Conservation (phyloP, 2,888 invertebrate species). For the Trypoxylon attenuatum region DNA sequence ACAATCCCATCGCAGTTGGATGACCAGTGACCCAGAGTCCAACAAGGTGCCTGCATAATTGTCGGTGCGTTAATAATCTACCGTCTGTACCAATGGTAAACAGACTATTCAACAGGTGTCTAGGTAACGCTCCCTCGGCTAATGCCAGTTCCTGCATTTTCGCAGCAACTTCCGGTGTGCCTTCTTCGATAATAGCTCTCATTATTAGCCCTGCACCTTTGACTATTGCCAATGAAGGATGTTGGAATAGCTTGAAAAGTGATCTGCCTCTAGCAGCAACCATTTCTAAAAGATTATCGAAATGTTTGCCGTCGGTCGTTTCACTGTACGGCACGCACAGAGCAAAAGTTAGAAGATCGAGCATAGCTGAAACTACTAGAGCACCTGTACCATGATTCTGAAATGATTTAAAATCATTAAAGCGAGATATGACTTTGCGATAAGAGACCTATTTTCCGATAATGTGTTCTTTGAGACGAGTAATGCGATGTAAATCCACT, state of each 20-base stretch:
- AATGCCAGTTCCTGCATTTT: slow-evolving; percentile 97
- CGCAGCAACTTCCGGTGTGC: slow-evolving; percentile 91
- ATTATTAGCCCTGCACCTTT: slow-evolving; percentile 98
- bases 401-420: slow-evolving; percentile 28
- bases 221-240: slow-evolving; percentile 97
- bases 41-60: slow-evolving; percentile 94
- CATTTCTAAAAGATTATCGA: slow-evolving; percentile 94
- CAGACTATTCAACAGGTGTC: slow-evolving; percentile 93
- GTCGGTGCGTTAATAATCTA: slow-evolving; percentile 88
- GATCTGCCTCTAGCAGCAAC: slow-evolving; percentile 94
- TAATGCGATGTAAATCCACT: too few species aligned
- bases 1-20: slow-evolving; percentile 90
- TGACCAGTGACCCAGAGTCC: slow-evolving; percentile 98
- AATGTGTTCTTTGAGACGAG: too few species aligned
- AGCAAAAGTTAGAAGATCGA: slow-evolving; percentile 98
- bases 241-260: slow-evolving; percentile 94
- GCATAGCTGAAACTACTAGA: slow-evolving; percentile 96
- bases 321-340: slow-evolving; percentile 99
- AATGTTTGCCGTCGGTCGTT: slow-evolving; percentile 97
- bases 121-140: slow-evolving; percentile 95
- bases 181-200: slow-evolving; percentile 98
- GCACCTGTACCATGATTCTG: slow-evolving; percentile 96
- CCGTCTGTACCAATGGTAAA: slow-evolving; percentile 89
- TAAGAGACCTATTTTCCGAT: too few species aligned
- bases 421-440: neutral